phyloP scores from a whole-genome alignment of 2,888 invertebrate genomes.

The Acheta domesticus region DNA sequence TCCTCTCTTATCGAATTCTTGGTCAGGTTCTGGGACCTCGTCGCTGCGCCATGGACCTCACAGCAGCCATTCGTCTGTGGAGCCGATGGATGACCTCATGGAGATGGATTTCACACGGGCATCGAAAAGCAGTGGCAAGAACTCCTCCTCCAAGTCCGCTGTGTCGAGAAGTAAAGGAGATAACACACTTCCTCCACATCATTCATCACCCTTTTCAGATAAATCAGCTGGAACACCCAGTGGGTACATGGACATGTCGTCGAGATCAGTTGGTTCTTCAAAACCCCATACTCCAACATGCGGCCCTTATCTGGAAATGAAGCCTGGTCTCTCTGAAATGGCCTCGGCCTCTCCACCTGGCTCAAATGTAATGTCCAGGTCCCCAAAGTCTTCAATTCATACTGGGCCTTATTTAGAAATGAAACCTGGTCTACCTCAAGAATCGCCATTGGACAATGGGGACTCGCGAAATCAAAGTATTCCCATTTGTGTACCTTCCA shows the following conservation, averaged over 20 bases:
- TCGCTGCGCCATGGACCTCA: constrained; percentile 41
- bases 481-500: constrained; percentile 36
- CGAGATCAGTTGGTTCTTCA: constrained; percentile 22
- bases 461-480: constrained; percentile 37
- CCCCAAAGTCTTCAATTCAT: constrained; percentile 21
- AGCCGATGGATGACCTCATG: constrained; percentile 75
- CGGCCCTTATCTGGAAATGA: constrained; percentile 12
- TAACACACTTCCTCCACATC: constrained; percentile 25
- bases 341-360: constrained; percentile 22
- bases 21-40: constrained; percentile 39
- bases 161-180: constrained; percentile 18
- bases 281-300: constrained; percentile 24
- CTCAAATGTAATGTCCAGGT: background rate
- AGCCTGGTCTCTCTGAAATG: background rate
- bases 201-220: constrained; percentile 23
- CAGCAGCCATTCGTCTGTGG: constrained; percentile 48
- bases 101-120: constrained; percentile 67
- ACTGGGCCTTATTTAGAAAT: constrained; percentile 47
- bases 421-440: constrained; percentile 44
- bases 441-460: constrained; percentile 21
- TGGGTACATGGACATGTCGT: constrained; percentile 54
- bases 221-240: constrained; percentile 42
- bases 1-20: constrained; percentile 58
- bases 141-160: constrained; percentile 25
- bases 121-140: constrained; percentile 19